Percentiles rank a stretch among this genome's conserved stretches.
These are phyloP conservation scores for Danionella dracula DNA, from an alignment of 2,797 vertebrate species.

Conservation along the genomic window DNA sequence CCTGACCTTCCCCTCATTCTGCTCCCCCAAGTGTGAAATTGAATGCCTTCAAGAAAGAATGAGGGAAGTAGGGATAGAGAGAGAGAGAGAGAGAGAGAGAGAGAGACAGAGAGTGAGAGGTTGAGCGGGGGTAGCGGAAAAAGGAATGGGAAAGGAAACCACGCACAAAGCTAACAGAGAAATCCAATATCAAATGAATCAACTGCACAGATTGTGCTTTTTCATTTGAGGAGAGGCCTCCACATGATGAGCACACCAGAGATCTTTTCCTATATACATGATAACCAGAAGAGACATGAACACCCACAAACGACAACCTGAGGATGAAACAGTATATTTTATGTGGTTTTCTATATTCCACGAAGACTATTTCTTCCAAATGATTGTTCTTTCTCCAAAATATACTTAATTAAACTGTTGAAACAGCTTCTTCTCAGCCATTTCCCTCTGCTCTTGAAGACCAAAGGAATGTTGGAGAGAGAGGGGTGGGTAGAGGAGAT, in stretches of 20 bases:
- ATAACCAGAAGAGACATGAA: neutral
- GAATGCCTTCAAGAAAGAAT: constrained; percentile 49
- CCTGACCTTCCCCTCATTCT: constrained; percentile 56
- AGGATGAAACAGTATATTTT: no score
- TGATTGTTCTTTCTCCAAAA: no score
- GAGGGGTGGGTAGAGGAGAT: neutral
- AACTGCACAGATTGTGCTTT: constrained; percentile 44
- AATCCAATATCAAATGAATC: constrained; percentile 55
- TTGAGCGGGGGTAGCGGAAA: constrained; percentile 9
- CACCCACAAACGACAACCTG: no score
- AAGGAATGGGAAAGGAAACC: constrained; percentile 4
- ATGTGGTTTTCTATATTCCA: no score
- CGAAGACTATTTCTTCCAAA: no score
- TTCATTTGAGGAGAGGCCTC: constrained; percentile 42
- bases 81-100: no score
- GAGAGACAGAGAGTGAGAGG: constrained; percentile 27
- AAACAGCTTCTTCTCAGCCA: no score
- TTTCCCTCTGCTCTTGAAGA: neutral
- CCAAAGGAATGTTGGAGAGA: neutral
- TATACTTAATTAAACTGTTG: no score
- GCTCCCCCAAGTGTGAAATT: constrained; percentile 61
- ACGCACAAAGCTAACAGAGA: constrained; percentile 41
- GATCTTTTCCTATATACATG: neutral
- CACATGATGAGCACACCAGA: neutral
- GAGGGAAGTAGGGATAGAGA: constrained; percentile 32